phyloP scores from a whole-genome alignment of 2,797 vertebrate genomes.

The Anas capensis region DNA sequence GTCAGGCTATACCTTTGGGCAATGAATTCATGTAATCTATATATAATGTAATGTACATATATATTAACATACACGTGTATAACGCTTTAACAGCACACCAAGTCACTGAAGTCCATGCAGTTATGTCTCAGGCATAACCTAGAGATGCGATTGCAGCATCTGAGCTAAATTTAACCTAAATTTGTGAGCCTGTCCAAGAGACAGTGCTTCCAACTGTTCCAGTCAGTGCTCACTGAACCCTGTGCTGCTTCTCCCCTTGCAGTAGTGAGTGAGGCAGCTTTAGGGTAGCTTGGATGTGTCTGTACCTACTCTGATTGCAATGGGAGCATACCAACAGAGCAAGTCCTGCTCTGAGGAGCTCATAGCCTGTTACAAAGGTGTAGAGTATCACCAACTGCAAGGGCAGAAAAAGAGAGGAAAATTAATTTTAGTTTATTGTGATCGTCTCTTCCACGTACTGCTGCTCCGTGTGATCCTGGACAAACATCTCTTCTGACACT shows the following conservation, averaged over 20 bases:
- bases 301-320: not conserved
- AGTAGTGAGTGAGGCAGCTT: not conserved
- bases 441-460: not conserved
- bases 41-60: fast-evolving
- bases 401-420: not conserved
- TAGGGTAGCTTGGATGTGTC: not conserved
- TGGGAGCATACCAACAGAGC: not conserved
- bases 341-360: not conserved
- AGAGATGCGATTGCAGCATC: not conserved
- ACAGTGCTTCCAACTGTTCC: not conserved
- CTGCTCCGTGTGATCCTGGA: not conserved
- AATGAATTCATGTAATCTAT: not conserved
- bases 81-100: not conserved
- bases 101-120: not conserved
- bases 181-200: not conserved
- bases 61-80: not conserved
- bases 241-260: fast-evolving
- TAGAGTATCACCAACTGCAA: not conserved
- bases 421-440: fast-evolving
- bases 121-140: not conserved
- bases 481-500: not conserved
- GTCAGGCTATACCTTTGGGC: not conserved
- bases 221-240: not conserved
- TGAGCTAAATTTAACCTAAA: not conserved
- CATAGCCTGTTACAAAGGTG: not conserved